phyloP scores from a whole-genome alignment of 2,113 vertebrate species.

The Motacilla tschutschensis region DNA sequence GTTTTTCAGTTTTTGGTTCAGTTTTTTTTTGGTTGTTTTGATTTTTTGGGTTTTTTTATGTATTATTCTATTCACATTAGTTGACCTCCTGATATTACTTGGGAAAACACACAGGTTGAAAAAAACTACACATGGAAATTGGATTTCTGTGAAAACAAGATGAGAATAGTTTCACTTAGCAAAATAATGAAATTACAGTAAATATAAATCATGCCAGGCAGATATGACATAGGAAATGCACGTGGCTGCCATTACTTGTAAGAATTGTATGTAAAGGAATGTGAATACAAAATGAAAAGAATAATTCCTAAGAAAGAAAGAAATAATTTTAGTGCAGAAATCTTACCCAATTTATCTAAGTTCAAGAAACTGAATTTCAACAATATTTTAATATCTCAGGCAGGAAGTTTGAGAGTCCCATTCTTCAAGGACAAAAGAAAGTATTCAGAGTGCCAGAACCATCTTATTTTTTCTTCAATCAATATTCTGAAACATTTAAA shows the following conservation, averaged over 20 bases:
- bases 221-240: background rate
- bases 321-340: background rate
- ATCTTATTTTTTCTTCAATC: background rate
- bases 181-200: background rate
- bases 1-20: background rate
- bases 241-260: background rate
- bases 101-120: background rate
- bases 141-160: background rate
- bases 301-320: background rate
- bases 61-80: background rate
- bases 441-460: background rate
- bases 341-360: background rate
- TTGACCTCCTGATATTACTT: background rate
- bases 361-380: background rate
- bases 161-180: background rate
- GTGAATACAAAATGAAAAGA: background rate
- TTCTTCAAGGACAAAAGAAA: constrained; percentile 15
- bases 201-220: background rate
- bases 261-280: background rate
- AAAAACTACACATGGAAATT: background rate
- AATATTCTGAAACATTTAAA: constrained; percentile 18
- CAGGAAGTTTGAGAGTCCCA: background rate
- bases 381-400: background rate
- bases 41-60: background rate
- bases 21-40: no score